Evolutionary conservation across 2,797 vertebrate genomes (phyloP), one percentile per base, ranked within the genome.

Genomic region (Eulemur albifrons): DNA sequence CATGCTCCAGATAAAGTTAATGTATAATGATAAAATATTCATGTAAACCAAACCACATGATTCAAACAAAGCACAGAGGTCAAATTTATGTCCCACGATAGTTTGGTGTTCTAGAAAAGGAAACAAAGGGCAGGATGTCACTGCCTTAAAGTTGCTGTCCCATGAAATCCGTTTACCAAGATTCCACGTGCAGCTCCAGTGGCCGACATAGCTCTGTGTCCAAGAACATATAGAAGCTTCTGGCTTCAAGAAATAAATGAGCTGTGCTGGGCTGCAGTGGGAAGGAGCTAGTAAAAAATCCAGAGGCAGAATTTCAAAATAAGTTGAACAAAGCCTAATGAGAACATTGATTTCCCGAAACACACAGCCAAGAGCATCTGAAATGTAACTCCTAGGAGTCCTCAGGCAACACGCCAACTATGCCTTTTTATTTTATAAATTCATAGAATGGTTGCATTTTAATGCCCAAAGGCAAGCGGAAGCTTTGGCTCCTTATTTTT

Each of bases 1-100:
- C 70, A 93, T 89, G 79, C 43, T 83, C 82, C 82, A 90, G 88
- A 93, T 91, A 80, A 93, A 96, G 54, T 92, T 91, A 93, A 95
- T 93, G 40, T 48, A 57, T 57, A 91, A 61, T 69, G 27, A 94
- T 87, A 94, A 97, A 96, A 94, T 84, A 95, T 91, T 96, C 85
- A 97, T 77, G n/a, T 43, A 61, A 80, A 94, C 14, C 13, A 69
- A 90, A 65, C 35, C n/a, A 77, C 61, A 63, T n/a, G 81, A 81
- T 83, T 86, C 93, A 86, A 88, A 79, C 20, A 69, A 72, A 81
- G 69, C 92, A 40, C 17, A 77, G 48, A 86, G 88, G 76, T 94
- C 50, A 43, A n/a, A 73, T 90, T 96, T 89, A 48, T 21, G 7
- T 45, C 38, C 94, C 73, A 88, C 52, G 73, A 27, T 23, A 25